A percentile compares a stretch with the other conserved stretches of the same genome.
phyloP scores from a whole-genome alignment of 2,113 vertebrate species.

The Mobula birostris region DNA sequence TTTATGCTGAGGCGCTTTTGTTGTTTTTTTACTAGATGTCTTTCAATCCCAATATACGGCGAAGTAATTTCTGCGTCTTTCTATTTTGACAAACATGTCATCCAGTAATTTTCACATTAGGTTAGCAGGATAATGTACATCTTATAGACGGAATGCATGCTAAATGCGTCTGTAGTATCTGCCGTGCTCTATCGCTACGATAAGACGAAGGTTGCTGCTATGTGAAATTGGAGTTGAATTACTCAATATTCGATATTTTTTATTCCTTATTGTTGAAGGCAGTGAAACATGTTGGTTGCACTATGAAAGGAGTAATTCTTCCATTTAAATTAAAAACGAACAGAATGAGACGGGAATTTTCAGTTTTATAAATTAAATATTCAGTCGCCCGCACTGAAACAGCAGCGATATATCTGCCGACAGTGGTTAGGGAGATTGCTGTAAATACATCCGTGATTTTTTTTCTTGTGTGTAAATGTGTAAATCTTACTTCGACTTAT shows the following conservation, averaged over 20 bases:
- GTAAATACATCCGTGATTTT: not conserved
- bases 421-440: not conserved
- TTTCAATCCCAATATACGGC: not conserved
- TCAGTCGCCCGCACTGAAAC: not conserved
- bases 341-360: not conserved
- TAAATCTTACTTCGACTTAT: conserved; percentile 3
- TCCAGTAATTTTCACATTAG: conserved; percentile 27
- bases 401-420: not conserved
- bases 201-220: conserved; percentile 23
- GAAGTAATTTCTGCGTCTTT: not conserved
- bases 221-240: conserved; percentile 33
- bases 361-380: not conserved
- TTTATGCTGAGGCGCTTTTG: not conserved
- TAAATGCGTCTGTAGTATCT: conserved; percentile 2
- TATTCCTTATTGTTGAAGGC: not conserved
- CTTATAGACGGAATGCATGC: conserved; percentile 30
- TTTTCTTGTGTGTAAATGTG: too few species aligned
- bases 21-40: not conserved
- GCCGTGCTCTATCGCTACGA: not conserved
- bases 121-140: conserved; percentile 32
- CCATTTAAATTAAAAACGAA: not conserved
- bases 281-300: not conserved
- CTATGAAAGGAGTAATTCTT: not conserved
- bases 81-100: conserved; percentile 34
- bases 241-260: conserved; percentile 25